Base-by-base conservation (phyloP, 2,797 vertebrate species). In the Hyperoplus lanceolatus region DNA sequence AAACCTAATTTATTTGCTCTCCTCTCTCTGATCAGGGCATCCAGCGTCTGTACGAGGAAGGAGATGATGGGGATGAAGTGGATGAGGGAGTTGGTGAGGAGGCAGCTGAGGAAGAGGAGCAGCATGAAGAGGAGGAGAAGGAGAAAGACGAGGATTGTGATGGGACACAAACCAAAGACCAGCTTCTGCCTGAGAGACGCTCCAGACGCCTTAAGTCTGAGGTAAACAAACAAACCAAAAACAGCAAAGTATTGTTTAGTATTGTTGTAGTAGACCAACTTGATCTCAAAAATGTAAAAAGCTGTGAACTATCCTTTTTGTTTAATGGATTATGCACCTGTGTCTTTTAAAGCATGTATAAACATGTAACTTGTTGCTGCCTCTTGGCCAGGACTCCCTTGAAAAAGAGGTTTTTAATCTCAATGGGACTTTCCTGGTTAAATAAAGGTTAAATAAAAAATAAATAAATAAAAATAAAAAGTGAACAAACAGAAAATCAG, bases 1-100 rank as follows among this genome's bases (percentile, higher is more conserved):
- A 50, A 74, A n/a, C 2, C 8, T 42, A 13, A 39, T 82, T 45
- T 61, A 38, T 21, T 64, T 70, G 70, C 8, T 56, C 11, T 72
- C 3, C 36, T 60, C 63, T 54, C 15, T 62, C 56, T 0, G 16
- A 56, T 42, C 81, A 99, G 98, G 97, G 97, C 61, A 94, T 97
- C 84, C 97, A 97, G 53, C 96, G 96, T 77, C 93, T 97, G 18
- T 97, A 96, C 60, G 93, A 97, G 69, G 97, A 98, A 50, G 93
- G 92, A 58, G 96, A 96, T 38, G 97, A 98, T 58, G 93, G 94
- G 54, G 95, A 97, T 70, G 97, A 97, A 15, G 75, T 94, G 55
- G 97, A 97, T 1, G 96, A 98, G 78, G 95, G 94, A 16, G 89
- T 95, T 1, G 94, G 94, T 5, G 94, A 93, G 61, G 93, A 93